Percentiles rank a stretch among this genome's conserved stretches.
Evolutionary conservation across 2,797 vertebrate species (phyloP).

Genomic region (Gallirallus australis): DNA sequence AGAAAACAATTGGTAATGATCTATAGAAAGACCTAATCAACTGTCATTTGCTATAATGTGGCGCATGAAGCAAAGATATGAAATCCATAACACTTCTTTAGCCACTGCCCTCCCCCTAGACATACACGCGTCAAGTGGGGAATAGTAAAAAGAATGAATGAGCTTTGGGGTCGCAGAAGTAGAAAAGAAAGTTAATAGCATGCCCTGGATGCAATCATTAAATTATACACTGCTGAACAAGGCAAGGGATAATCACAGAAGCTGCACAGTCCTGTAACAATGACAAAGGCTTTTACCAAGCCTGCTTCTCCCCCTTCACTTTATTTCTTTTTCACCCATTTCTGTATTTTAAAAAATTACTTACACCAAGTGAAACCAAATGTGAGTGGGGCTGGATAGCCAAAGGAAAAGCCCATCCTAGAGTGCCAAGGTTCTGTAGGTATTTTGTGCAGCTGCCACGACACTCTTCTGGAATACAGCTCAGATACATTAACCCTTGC

Average conservation of each 20-base stretch:
- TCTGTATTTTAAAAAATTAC: slow-evolving; percentile 23
- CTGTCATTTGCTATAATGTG: slow-evolving; percentile 78
- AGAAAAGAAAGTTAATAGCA: slow-evolving; percentile 69
- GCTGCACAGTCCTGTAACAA: slow-evolving; percentile 25
- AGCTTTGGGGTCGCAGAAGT: slow-evolving; percentile 36
- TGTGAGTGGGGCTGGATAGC: neutral
- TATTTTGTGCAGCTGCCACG: neutral
- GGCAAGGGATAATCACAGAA: slow-evolving; percentile 43
- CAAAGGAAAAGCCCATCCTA: neutral
- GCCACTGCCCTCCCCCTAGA: slow-evolving; percentile 29
- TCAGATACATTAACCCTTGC: too few relatives aligned
- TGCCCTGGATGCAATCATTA: slow-evolving; percentile 48
- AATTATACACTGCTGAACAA: slow-evolving; percentile 55
- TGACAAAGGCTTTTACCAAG: slow-evolving; percentile 23
- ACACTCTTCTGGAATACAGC: too few relatives aligned
- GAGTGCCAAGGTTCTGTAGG: neutral
- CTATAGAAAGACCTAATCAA: slow-evolving; percentile 86
- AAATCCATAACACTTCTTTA: slow-evolving; percentile 65
- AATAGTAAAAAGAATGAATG: slow-evolving; percentile 50
- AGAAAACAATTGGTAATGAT: slow-evolving; percentile 87
- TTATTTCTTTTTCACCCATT: slow-evolving; percentile 23
- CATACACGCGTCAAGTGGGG: neutral
- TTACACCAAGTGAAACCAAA: neutral
- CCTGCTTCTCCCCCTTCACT: neutral
- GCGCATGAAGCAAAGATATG: slow-evolving; percentile 64